Evolutionary conservation across 2,888 invertebrate species (phyloP), one percentile per base, ranked within the genome.

Genomic region (Drosophila conformis): DNA sequence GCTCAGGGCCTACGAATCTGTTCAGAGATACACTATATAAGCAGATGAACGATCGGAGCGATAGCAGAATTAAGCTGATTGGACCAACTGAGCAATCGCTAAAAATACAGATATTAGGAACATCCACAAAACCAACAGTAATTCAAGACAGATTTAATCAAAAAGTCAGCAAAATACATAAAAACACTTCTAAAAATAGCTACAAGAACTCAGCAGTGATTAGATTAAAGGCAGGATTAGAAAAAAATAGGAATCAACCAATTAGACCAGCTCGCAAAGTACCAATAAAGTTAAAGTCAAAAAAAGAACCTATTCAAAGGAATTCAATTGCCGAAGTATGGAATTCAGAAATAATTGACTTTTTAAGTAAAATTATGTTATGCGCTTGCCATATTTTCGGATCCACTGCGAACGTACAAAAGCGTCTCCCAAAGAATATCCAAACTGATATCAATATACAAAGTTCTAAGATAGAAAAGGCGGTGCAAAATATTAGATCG

Each of bases 401-500:
- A 4, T 40, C n/a, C 10, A 25, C 15, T 8, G 38, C 3, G 10
- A 15, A 33, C 13, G 25, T 25, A 25, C 33, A 6, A 18, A 18
- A 4, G 33, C 0, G 8, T 38, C 10, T 18, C 10, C 5, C 15
- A 10, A 51, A 42, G 4, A 15, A 69, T 27, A 27, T 13, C 27
- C 40, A 11, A 21, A 21, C 42, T 21, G 11, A 18, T n/a, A 10
- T 10, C 35, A 38, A 61, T 58, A 21, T 18, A 1, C 10, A 33
- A 15, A 4, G 13, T 0, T 10, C 3, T 0, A 53, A 59, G 11
- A 11, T 3, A 2, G 38, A 57, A 18, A 49, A 68, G 10, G 33
- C 59, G 8, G 5, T 66, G 15, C 49, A 57, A 10, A 70, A 57
- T 13, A 1, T 42, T 1, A 78, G 63, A 4, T 33, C 56, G 1